A percentile compares a stretch with the other conserved stretches of the same genome.
These are phyloP conservation scores for Hirtodrosophila alboralis DNA, from an alignment of 2,888 invertebrate species.

Conservation along the genomic window DNA sequence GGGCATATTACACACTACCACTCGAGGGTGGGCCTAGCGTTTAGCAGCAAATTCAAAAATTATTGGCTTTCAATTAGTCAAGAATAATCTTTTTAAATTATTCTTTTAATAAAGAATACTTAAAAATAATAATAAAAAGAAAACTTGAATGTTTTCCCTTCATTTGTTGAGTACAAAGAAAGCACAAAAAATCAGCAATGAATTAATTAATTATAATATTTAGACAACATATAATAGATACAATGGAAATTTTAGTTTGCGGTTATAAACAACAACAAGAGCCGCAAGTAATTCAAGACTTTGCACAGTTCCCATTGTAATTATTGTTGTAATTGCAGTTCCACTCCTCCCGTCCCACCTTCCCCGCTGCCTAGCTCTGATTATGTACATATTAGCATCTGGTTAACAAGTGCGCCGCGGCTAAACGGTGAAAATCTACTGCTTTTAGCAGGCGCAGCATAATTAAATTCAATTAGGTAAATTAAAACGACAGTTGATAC, in stretches of 20 bases:
- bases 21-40: too few species aligned
- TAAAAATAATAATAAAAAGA: too few species aligned
- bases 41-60: too few species aligned
- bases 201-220: constrained; percentile 65
- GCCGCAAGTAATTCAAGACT: constrained; percentile 67
- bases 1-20: too few species aligned
- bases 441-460: constrained; percentile 68
- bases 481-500: constrained; percentile 40
- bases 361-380: constrained; percentile 13
- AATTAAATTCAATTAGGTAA: constrained; percentile 73
- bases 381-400: constrained; percentile 67
- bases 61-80: too few species aligned
- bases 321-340: constrained; percentile 58
- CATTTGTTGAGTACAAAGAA: constrained; percentile 39
- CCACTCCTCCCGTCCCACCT: not conserved
- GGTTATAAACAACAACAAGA: constrained; percentile 57
- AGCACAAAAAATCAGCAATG: constrained; percentile 53
- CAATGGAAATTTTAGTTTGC: constrained; percentile 62
- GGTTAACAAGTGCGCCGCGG: constrained; percentile 74
- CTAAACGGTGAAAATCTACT: constrained; percentile 74
- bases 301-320: constrained; percentile 64
- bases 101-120: too few species aligned
- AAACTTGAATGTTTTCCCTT: constrained; percentile 12
- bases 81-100: too few species aligned
- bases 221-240: constrained; percentile 52